phyloP scores from a whole-genome alignment of 2,113 vertebrate genomes.

The Phalacrocorax carbo region DNA sequence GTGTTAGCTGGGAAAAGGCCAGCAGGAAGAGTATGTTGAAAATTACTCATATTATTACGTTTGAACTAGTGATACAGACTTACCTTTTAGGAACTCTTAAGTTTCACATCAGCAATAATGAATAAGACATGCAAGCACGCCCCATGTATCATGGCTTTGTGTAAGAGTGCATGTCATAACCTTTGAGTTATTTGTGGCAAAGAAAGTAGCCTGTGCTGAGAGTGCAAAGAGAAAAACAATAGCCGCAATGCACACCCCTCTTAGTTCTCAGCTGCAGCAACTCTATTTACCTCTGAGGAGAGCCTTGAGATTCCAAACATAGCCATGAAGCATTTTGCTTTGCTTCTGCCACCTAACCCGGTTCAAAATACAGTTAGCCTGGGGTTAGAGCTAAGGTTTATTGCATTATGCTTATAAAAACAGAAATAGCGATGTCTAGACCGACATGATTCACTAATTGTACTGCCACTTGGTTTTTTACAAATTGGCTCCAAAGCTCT shows the following conservation, averaged over 20 bases:
- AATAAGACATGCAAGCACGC: neutral
- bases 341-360: constrained; percentile 22
- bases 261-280: constrained; percentile 26
- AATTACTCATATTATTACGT: constrained; percentile 36
- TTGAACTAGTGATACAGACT: neutral
- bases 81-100: constrained; percentile 16
- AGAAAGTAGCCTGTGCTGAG: neutral
- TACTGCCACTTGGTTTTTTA: neutral
- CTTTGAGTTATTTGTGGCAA: neutral
- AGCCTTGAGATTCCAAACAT: constrained; percentile 42
- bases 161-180: neutral
- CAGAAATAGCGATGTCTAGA: constrained; percentile 22
- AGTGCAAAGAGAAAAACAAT: neutral
- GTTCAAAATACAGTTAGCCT: constrained; percentile 52
- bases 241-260: neutral
- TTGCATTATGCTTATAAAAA: constrained; percentile 28
- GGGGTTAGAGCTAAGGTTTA: constrained; percentile 36
- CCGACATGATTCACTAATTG: constrained; percentile 17
- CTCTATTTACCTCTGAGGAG: constrained; percentile 25
- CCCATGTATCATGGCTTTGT: neutral
- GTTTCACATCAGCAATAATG: neutral
- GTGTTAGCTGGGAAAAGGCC: constrained; percentile 52
- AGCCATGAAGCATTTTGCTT: constrained; percentile 34
- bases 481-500: neutral
- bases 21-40: constrained; percentile 51